phyloP scores from a whole-genome alignment of 2,888 invertebrate genomes.

The Chironomus riparius region DNA sequence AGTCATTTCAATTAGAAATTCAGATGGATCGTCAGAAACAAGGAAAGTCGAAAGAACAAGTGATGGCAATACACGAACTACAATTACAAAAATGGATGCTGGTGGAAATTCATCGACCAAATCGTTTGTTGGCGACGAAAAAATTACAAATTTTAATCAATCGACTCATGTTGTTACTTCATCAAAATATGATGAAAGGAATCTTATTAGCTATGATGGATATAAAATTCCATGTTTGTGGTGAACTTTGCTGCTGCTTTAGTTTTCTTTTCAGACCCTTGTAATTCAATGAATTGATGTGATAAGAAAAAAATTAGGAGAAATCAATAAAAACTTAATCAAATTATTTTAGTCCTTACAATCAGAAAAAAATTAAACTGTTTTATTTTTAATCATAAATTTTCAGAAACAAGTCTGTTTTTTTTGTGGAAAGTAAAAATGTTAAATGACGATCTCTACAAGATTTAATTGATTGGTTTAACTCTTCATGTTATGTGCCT shows the following conservation, averaged over 20 bases:
- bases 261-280: not conserved
- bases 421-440: too few species aligned
- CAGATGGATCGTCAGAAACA: conserved; percentile 52
- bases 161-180: not conserved
- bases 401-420: too few species aligned
- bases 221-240: conserved; percentile 22
- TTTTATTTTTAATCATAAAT: not conserved
- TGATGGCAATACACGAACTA: conserved; percentile 51
- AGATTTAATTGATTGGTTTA: too few species aligned
- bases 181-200: not conserved
- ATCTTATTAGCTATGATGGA: not conserved
- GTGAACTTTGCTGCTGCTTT: not conserved
- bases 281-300: not conserved
- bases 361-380: not conserved
- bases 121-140: not conserved
- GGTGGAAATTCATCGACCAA: conserved; percentile 29
- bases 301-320: not conserved
- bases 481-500: not conserved
- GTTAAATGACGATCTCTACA: too few species aligned
- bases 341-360: not conserved
- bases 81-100: conserved; percentile 42
- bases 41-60: conserved; percentile 48
- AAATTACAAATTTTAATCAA: not conserved
- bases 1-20: conserved; percentile 45
- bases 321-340: not conserved